Evolutionary conservation across 2,113 vertebrate species (phyloP), one percentile per base, ranked within the genome.

Genomic region (Colius striatus): DNA sequence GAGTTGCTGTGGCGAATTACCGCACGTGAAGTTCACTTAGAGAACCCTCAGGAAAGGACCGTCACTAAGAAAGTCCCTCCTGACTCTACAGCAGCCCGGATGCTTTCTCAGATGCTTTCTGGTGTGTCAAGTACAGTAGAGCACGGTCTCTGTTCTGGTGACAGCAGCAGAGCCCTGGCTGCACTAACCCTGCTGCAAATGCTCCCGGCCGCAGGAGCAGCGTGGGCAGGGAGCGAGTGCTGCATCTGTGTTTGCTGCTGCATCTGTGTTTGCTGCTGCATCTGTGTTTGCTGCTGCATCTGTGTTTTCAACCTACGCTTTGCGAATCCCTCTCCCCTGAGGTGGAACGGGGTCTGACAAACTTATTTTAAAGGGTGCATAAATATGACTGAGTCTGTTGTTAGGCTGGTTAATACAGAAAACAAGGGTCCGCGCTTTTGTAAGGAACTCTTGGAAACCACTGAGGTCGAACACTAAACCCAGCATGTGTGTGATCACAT

Each of bases 121-220:
- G 20, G 20, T 0, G 4, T 67, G 47, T 23, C 3, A 30, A 48
- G 7, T 3, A 3, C 1, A 2, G 13, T 7, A 0, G 30, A 32
- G 34, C 1, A 5, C 41, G n/a, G 21, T 1, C 5, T 14, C 57
- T 41, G 78, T 29, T 29, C 22, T 2, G 7, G 30, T 27, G n/a
- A 17, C n/a, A 1, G 43, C 48, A 13, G 11, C 32, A 9, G 16
- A 72, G 63, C 53, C 1, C 1, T 3, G 4, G 43, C 75, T 47
- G 41, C 62, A 18, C 48, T 7, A 5, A 16, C 25, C 30, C 3
- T 8, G 2, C 63, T 13, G 6, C 21, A 29, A 9, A 21, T 19
- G 1, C 18, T 23, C 20, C 72, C 47, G 45, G 54, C 67, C 57
- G 57, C 11, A 12, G 68, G 26, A 78, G 7, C 0, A 78, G 7